Percentiles rank a stretch among this genome's conserved stretches.
phyloP scores from a whole-genome alignment of 2,888 invertebrate species.

The Lobophora halterata region DNA sequence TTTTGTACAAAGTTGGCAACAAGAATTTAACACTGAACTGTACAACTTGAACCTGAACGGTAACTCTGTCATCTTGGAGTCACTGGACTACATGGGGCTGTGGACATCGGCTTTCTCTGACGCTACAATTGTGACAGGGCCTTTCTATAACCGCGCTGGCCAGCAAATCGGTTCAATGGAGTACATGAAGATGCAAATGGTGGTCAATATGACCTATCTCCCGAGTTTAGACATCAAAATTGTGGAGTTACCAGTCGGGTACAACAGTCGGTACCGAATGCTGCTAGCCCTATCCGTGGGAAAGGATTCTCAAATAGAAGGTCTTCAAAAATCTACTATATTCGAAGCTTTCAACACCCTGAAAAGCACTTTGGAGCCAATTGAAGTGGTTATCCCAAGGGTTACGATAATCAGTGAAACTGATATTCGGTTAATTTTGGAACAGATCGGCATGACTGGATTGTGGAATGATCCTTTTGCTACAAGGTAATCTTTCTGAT shows the following conservation, averaged over 20 bases:
- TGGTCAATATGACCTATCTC: constrained; percentile 35
- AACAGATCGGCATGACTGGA: constrained; percentile 31
- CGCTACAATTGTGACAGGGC: constrained; percentile 24
- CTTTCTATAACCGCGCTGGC: constrained; percentile 39
- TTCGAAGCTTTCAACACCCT: constrained; percentile 34
- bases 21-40: constrained; percentile 18
- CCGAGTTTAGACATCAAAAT: constrained; percentile 37
- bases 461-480: constrained; percentile 37
- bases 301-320: no score
- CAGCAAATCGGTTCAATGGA: constrained; percentile 35
- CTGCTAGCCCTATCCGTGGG: constrained; percentile 33
- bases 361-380: constrained; percentile 34
- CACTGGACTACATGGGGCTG: constrained; percentile 32
- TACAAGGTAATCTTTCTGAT: constrained; percentile 31
- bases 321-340: constrained; percentile 31
- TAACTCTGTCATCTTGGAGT: constrained; percentile 37
- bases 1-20: constrained; percentile 18
- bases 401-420: constrained; percentile 35
- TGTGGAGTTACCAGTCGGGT: constrained; percentile 42
- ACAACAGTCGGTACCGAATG: constrained; percentile 37
- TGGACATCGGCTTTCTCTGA: constrained; percentile 41
- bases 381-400: constrained; percentile 42
- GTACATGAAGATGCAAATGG: constrained; percentile 36
- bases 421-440: constrained; percentile 32
- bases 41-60: constrained; percentile 25